Base-by-base conservation (phyloP, 2,113 vertebrate genomes). In the Nannobrachium achirus region DNA sequence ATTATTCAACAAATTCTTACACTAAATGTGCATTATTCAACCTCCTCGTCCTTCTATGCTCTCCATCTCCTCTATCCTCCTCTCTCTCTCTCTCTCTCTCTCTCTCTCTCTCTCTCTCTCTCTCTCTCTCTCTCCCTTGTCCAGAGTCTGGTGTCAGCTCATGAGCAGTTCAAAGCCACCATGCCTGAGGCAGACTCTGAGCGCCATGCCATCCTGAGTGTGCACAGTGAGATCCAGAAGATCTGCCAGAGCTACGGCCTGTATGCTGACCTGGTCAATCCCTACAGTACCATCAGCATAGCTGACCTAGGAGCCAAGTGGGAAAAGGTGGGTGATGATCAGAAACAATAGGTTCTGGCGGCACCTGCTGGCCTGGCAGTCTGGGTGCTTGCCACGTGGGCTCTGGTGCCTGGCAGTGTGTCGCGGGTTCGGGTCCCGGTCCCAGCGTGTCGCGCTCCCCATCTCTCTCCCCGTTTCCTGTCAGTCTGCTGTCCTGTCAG, bases 101-200 rank as follows among this genome's bases (percentile, higher is more conserved):
- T 33, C 10, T 52, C 46, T 16, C 16, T 33, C 25, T 33, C 25
- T 66, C 13, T 62, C 8, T 50, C 16, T 46, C 25, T 0, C 48
- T n/a, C 15, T 56, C 11, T 49, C 7, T 9, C 4, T 18, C 39
- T 38, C 38, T 45, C 25, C 16, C 16, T 9, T 13, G n/a, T 56
- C 16, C 44, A 96, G 94, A 95, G 87, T 78, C 86, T 96, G 84
- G 93, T 96, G 78, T 92, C 93, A 0, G 95, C 94, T 5, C 95
- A 96, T 0, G 94, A 95, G 84, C 94, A 96, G 69, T 96, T 96
- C 84, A 96, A 96, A 90, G 90, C 92, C 40, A 96, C 95, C 0
- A 76, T 96, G 61, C 93, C 94, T 0, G 95, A 96, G 79, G 95
- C 95, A 0, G 95, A 96, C 1, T 87, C 90, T 5, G 95, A 96